Conservation (phyloP, 2,888 invertebrate species). For the Rhopalosiphum nymphaeae region DNA sequence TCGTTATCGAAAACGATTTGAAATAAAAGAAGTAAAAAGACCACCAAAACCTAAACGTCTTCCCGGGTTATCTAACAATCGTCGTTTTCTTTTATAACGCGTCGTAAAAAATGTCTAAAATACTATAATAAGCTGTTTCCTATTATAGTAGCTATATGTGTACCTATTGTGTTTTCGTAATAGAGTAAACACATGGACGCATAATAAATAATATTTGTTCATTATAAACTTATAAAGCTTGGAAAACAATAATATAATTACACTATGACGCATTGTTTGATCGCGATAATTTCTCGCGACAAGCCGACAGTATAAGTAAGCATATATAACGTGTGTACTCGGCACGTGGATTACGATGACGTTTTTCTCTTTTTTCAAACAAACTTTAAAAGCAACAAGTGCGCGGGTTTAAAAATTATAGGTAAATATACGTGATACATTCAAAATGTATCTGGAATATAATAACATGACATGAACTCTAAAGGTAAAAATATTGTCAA, state of each 20-base stretch:
- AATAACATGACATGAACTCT: not conserved
- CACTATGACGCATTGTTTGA: constrained; percentile 49
- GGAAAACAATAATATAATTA: constrained; percentile 19
- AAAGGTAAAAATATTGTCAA: not conserved
- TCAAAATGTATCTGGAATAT: not conserved
- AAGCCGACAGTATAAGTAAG: not conserved
- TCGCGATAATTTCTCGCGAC: not conserved
- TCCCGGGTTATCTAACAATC: not conserved
- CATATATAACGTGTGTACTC: not conserved
- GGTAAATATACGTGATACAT: not conserved
- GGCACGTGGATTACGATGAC: not conserved
- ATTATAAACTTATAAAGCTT: constrained; percentile 11
- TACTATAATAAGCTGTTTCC: too few species aligned
- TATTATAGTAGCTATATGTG: not conserved
- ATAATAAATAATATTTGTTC: constrained; percentile 55
- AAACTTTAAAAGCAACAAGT: not conserved
- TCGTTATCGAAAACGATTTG: not conserved
- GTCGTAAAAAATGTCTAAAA: constrained; percentile 26
- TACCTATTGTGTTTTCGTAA: constrained; percentile 30
- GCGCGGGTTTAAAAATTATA: not conserved
- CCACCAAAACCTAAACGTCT: not conserved
- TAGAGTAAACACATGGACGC: not conserved
- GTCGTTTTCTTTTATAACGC: not conserved
- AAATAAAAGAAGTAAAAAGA: not conserved
- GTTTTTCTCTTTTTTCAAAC: not conserved